A percentile compares a stretch with the other conserved stretches of the same genome.
phyloP scores from a whole-genome alignment of 2,888 invertebrate species.

The Tineola bisselliella region DNA sequence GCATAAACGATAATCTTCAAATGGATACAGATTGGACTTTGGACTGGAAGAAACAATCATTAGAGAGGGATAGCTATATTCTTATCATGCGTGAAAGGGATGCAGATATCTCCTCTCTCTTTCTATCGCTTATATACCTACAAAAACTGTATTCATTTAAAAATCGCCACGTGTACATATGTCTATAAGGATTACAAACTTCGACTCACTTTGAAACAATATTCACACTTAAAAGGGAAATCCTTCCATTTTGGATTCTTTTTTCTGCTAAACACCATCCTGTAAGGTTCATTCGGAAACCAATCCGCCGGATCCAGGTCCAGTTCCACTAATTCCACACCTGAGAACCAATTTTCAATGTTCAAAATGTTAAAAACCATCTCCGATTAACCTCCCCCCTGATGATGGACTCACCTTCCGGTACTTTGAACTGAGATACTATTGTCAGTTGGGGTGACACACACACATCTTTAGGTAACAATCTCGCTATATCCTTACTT shows the following conservation, averaged over 20 bases:
- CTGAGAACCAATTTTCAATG: constrained; percentile 24
- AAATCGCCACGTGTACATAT: not conserved
- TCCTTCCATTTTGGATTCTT: constrained; percentile 62
- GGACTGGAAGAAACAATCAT: too few relatives aligned
- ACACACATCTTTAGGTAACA: not conserved
- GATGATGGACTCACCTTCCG: constrained; percentile 30
- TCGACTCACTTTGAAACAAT: constrained; percentile 58
- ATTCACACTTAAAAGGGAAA: constrained; percentile 51
- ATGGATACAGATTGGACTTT: too few relatives aligned
- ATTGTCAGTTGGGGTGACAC: constrained; percentile 16
- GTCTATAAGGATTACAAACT: not conserved
- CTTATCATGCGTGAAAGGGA: too few relatives aligned
- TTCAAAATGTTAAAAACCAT: not conserved
- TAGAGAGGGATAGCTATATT: too few relatives aligned
- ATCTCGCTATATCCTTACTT: not conserved
- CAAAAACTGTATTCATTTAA: too few relatives aligned
- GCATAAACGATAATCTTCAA: too few relatives aligned
- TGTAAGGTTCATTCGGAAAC: constrained; percentile 56
- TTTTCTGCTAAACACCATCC: constrained; percentile 54
- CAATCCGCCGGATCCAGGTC: constrained; percentile 49
- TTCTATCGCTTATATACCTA: too few relatives aligned
- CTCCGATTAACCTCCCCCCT: not conserved
- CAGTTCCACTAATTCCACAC: constrained; percentile 46
- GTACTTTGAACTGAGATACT: constrained; percentile 31
- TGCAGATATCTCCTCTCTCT: too few relatives aligned